Base-by-base conservation (phyloP, 1,140 invertebrate genomes). In the Drosophila setifemur region DNA sequence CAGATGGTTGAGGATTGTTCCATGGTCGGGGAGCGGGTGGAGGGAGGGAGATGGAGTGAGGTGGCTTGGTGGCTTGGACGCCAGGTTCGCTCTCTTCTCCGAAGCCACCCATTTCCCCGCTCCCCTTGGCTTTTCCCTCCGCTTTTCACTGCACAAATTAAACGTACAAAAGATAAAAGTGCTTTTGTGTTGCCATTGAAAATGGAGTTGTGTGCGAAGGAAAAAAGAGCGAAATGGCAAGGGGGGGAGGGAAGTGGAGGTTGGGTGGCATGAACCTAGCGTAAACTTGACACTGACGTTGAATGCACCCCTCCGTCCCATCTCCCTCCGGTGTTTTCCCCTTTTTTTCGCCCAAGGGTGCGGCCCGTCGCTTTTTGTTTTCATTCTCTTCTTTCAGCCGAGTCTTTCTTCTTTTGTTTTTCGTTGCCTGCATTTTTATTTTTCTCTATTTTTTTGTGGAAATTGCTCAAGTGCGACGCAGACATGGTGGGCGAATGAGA, bases 121-220 rank as follows among this genome's bases (percentile, higher is more conserved):
- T n/a, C 2, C 47, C 11, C 6, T 6, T 7, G 18, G 63, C 42
- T 31, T 35, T 53, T 69, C 43, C 68, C 16, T 23, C 26, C 47
- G 31, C 52, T 73, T 64, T 58, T 48, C 64, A 60, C 70, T 85
- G 74, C 74, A 86, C 64, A 78, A 79, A 79, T 69, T 49, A 60
- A 79, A 70, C 69, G 67, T 57, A 73, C 64, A 70, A 74, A 78
- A 78, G 79, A 83, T 85, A 83, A 83, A 83, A 83, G 74, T 74
- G 74, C 79, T 85, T 79, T 81, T 79, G 76, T 79, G 70, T 81
- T 88, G 85, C 83, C 85, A 88, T 88, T 88, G 85, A 88, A 88
- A 88, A 79, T 76, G 74, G 83, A 88, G 83, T 88, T 88, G 42
- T 61, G 57, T 57, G 26, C 42, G 53, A 6, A 35, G 52, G 16